Evolutionary conservation across 2,113 vertebrate genomes (phyloP).

Genomic region (Progne subis): DNA sequence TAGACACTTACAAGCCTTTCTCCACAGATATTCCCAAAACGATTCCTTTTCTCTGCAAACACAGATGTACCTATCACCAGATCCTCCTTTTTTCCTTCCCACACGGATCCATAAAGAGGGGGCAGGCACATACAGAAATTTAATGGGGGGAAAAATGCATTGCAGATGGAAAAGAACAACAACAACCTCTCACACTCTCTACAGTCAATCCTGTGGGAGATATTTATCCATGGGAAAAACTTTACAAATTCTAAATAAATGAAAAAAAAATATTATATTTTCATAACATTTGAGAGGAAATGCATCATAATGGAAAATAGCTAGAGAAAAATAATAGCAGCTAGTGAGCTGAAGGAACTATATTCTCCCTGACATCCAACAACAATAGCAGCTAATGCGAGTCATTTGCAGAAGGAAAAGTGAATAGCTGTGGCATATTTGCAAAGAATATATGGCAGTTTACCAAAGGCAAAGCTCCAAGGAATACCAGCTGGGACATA

Average conservation of each 20-base stretch:
- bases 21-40: not conserved
- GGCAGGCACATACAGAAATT: not conserved
- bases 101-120: not conserved
- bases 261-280: not conserved
- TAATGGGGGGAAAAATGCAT: not conserved
- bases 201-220: not conserved
- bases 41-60: not conserved
- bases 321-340: constrained; percentile 56
- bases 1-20: not conserved
- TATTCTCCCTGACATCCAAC: constrained; percentile 60
- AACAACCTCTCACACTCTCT: not conserved
- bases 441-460: constrained; percentile 73
- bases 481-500: constrained; percentile 75
- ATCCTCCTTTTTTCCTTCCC: not conserved
- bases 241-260: constrained; percentile 10
- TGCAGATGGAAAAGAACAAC: constrained; percentile 35
- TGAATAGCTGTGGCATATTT: constrained; percentile 72
- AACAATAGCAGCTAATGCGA: constrained; percentile 75
- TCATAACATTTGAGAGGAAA: constrained; percentile 58
- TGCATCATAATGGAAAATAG: constrained; percentile 56
- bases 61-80: not conserved
- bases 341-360: constrained; percentile 61
- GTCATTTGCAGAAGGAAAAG: constrained; percentile 71
- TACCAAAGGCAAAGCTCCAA: constrained; percentile 76
- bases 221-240: constrained; percentile 33